Conservation (phyloP, 2,113 vertebrate species). For the Gobius niger region DNA sequence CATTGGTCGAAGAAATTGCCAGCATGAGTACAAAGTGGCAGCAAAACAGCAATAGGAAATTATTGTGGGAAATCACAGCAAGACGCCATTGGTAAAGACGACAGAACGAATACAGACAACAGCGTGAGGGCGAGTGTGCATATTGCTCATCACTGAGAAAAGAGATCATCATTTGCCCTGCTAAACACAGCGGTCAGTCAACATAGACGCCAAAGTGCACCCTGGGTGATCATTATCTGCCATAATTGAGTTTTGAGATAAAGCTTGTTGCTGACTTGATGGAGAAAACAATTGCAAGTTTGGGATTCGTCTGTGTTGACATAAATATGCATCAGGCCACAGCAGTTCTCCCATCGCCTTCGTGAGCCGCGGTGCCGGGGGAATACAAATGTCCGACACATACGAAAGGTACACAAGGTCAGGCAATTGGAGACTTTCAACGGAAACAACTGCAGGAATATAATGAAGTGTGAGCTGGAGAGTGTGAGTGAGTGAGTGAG, state of each 20-base stretch:
- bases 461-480: conserved; percentile 7
- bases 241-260: conserved; percentile 58
- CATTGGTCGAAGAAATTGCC: conserved; percentile 61
- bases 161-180: conserved; percentile 18
- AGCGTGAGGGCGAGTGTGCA: conserved; percentile 12
- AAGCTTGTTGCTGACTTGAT: conserved; percentile 58
- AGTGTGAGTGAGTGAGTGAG: background rate
- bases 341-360: conserved; percentile 32
- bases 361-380: conserved; percentile 13
- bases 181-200: conserved; percentile 42
- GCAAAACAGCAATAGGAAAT: conserved; percentile 43
- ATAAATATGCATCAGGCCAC: conserved; percentile 47
- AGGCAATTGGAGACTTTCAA: conserved; percentile 25
- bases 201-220: conserved; percentile 38
- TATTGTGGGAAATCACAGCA: conserved; percentile 26
- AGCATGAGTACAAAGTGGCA: conserved; percentile 66
- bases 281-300: conserved; percentile 42
- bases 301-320: conserved; percentile 28
- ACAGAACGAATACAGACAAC: conserved; percentile 21
- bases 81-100: conserved; percentile 25
- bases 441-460: background rate
- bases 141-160: conserved; percentile 3
- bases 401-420: conserved; percentile 25
- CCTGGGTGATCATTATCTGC: conserved; percentile 54
- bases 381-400: conserved; percentile 9